Percentiles rank a stretch among this genome's conserved stretches.
Conservation (phyloP, 2,888 invertebrate species). For the Melinaea marsaeus region DNA sequence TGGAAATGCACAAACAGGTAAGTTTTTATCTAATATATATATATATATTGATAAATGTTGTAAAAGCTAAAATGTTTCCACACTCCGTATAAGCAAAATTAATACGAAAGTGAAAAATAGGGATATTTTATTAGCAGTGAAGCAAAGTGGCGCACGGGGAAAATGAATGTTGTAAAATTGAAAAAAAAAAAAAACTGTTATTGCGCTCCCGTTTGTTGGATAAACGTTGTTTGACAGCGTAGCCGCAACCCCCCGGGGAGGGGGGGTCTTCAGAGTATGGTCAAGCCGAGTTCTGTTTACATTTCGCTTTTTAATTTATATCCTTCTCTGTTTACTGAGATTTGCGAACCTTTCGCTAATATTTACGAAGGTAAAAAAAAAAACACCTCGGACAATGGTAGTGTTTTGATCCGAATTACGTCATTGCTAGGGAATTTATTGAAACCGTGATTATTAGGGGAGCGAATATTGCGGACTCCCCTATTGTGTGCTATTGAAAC, state of each 20-base stretch:
- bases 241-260: conserved; percentile 38
- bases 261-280: conserved; percentile 32
- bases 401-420: conserved; percentile 3
- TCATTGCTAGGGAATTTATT: conserved; percentile 11
- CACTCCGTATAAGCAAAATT: conserved; percentile 44
- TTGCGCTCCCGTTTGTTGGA: conserved; percentile 61
- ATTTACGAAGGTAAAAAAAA: conserved; percentile 8
- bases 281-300: conserved; percentile 33
- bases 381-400: neutral
- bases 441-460: conserved; percentile 33
- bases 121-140: conserved; percentile 47
- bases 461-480: conserved; percentile 44
- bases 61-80: conserved; percentile 39
- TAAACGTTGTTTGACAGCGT: conserved; percentile 70
- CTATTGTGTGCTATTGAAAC: conserved; percentile 58
- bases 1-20: conserved; percentile 99
- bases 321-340: conserved; percentile 36
- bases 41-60: conserved; percentile 5
- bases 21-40: conserved; percentile 46
- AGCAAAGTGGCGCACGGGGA: conserved; percentile 51
- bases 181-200: conserved; percentile 62
- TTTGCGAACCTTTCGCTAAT: conserved; percentile 14
- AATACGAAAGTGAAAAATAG: conserved; percentile 45
- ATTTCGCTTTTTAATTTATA: conserved; percentile 37
- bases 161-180: conserved; percentile 50